Percentiles rank a stretch among this genome's conserved stretches.
These are phyloP conservation scores for Atta cephalotes DNA, from an alignment of 1,140 invertebrate species.

Conservation along the genomic window DNA sequence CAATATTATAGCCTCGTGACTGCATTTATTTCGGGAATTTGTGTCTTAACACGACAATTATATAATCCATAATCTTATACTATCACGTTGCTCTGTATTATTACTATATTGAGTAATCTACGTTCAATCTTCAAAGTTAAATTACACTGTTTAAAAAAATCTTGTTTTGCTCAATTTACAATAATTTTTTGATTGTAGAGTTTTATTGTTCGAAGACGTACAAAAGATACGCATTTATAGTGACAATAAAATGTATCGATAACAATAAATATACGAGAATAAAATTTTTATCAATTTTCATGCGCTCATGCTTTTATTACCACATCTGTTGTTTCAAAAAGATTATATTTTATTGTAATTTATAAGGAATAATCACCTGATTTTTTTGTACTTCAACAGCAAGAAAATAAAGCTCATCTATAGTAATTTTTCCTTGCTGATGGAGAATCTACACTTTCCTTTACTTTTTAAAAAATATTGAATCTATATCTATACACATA, in stretches of 20 bases:
- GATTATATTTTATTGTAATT: neutral
- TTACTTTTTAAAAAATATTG: neutral
- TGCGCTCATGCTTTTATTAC: neutral
- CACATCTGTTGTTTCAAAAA: neutral
- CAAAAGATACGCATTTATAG: neutral
- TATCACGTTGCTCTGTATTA: conserved; percentile 37
- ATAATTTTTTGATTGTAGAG: neutral
- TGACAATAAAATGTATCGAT: neutral
- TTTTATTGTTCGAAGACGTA: neutral
- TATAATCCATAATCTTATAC: conserved; percentile 64
- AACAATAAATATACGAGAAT: neutral
- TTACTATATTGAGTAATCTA: conserved; percentile 14
- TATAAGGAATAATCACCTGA: neutral
- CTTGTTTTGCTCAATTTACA: neutral
- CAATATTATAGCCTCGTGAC: conserved; percentile 19
- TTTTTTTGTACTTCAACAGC: neutral
- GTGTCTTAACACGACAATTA: conserved; percentile 66
- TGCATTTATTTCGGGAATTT: conserved; percentile 58
- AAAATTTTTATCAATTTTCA: neutral
- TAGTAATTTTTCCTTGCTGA: neutral
- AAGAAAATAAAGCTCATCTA: neutral
- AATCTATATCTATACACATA: too few species aligned
- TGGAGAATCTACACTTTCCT: neutral
- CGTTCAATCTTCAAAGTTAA: neutral
- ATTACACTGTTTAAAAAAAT: neutral